These are phyloP conservation scores for Pantherophis alleghaniensis DNA, from an alignment of 2,797 vertebrate genomes.

Conservation along the genomic window DNA sequence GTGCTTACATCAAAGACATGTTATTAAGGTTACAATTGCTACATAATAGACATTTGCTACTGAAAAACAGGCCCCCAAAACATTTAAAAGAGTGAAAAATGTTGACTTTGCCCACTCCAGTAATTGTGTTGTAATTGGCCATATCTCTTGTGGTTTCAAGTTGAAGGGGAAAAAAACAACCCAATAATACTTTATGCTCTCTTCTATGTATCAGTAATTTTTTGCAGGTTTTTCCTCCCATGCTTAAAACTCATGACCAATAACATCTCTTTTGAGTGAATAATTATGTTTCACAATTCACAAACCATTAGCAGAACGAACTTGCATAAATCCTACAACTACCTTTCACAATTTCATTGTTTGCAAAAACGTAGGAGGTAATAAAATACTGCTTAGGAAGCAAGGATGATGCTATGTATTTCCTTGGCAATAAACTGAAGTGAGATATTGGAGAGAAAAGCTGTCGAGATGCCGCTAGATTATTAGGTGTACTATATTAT, in stretches of 20 bases:
- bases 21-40: background rate
- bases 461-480: slow-evolving; percentile 45
- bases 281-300: slow-evolving; percentile 46
- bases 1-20: background rate
- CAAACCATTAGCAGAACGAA: slow-evolving; percentile 32
- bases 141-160: background rate
- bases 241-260: slow-evolving; percentile 29
- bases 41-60: background rate
- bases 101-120: background rate
- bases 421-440: slow-evolving; percentile 48
- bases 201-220: slow-evolving; percentile 8
- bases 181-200: background rate
- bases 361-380: slow-evolving; percentile 42
- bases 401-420: slow-evolving; percentile 36
- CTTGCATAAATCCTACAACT: slow-evolving; percentile 44
- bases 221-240: slow-evolving; percentile 26
- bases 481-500: slow-evolving; percentile 32
- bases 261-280: slow-evolving; percentile 24
- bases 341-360: slow-evolving; percentile 44
- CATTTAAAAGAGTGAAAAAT: background rate
- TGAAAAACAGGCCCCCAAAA: background rate
- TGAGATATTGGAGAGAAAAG: background rate
- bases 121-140: background rate
- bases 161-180: accelerated
- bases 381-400: slow-evolving; percentile 55